Percentiles rank a stretch among this genome's conserved stretches.
Conservation (phyloP, 2,113 vertebrate species). For the Labrus mixtus region DNA sequence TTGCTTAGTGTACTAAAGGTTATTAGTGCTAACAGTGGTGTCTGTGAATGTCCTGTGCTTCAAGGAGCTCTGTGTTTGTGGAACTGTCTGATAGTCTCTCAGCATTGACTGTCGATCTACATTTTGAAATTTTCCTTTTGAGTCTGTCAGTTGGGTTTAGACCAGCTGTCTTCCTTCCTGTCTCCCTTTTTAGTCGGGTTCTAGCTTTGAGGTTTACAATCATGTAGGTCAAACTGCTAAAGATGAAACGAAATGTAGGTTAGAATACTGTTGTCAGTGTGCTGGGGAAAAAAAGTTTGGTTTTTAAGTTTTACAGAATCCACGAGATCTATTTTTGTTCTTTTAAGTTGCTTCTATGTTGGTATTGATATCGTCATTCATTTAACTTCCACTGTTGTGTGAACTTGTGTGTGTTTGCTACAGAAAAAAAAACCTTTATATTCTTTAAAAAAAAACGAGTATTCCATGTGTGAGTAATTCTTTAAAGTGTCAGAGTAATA, state of each 20-base stretch:
- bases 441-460: too few species aligned
- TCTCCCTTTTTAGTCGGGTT: neutral
- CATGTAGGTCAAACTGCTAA: slow-evolving; percentile 16
- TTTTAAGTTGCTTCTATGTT: neutral
- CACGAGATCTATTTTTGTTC: neutral
- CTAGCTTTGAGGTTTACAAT: slow-evolving; percentile 6
- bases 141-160: neutral
- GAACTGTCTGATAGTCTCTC: neutral
- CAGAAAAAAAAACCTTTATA: too few species aligned
- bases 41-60: neutral
- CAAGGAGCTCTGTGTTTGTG: neutral
- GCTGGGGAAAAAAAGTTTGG: neutral
- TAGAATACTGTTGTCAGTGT: neutral
- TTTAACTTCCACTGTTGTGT: neutral
- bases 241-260: neutral
- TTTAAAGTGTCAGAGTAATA: too few species aligned
- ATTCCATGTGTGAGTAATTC: too few species aligned
- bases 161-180: slow-evolving; percentile 31
- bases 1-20: neutral
- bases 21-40: neutral
- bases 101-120: neutral
- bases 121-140: neutral
- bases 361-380: neutral
- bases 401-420: too few species aligned
- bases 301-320: neutral